phyloP scores from a whole-genome alignment of 1,140 invertebrate species.

The Pseudobourletiella spinata region DNA sequence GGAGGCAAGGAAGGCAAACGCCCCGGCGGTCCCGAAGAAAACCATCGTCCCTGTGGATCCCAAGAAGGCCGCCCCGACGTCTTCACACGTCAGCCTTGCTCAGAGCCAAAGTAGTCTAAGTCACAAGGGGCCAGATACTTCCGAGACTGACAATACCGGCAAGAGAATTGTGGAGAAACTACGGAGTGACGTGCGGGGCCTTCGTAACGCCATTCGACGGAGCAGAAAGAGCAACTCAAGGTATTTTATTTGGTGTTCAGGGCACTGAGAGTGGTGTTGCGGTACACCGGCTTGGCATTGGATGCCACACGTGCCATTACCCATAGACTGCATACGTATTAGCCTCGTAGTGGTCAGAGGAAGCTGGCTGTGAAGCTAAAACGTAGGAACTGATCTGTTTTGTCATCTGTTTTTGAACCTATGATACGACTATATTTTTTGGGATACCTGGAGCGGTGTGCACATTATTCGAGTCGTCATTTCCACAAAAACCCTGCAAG shows the following conservation, averaged over 20 bases:
- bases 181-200: constrained; percentile 68
- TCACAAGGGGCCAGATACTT: constrained; percentile 15
- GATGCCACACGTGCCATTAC: too few species aligned
- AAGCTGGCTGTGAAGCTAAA: too few species aligned
- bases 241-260: constrained; percentile 20
- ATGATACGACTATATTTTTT: too few species aligned
- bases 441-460: too few species aligned
- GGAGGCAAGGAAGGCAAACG: constrained; percentile 55
- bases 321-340: too few species aligned
- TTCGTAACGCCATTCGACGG: constrained; percentile 56
- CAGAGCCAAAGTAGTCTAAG: constrained; percentile 15
- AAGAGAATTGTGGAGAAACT: constrained; percentile 70
- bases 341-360: too few species aligned
- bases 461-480: too few species aligned
- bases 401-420: too few species aligned
- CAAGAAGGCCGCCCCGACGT: constrained; percentile 8
- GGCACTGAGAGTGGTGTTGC: too few species aligned
- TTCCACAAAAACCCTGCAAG: too few species aligned
- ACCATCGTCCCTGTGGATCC: not conserved
- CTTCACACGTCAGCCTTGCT: constrained; percentile 4
- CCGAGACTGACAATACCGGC: constrained; percentile 42
- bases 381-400: too few species aligned
- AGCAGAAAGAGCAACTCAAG: constrained; percentile 45
- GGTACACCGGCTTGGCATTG: too few species aligned
- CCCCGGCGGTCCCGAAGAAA: constrained; percentile 27